Evolutionary conservation across 2,888 invertebrate species (phyloP).

Genomic region (Electrophaes corylata): DNA sequence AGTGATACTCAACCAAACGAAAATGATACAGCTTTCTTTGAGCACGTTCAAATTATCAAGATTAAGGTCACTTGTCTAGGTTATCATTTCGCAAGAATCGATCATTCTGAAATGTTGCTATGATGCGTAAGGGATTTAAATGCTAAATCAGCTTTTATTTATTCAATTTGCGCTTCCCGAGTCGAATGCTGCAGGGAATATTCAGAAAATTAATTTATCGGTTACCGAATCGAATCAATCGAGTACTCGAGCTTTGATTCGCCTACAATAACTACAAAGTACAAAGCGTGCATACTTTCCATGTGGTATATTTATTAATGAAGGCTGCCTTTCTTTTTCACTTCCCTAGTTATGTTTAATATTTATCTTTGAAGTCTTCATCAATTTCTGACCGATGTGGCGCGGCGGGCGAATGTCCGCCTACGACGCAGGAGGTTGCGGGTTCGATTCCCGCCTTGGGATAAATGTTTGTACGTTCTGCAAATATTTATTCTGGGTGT

Average conservation of each 20-base stretch:
- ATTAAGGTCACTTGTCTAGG: slow-evolving; percentile 1
- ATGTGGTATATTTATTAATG: background rate
- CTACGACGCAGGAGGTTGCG: too few relatives aligned
- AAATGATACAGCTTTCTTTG: slow-evolving; percentile 5
- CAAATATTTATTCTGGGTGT: too few relatives aligned
- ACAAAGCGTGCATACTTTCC: background rate
- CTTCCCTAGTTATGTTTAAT: background rate
- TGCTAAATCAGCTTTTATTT: slow-evolving; percentile 19
- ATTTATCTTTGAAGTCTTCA: background rate
- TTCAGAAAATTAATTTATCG: slow-evolving; percentile 18
- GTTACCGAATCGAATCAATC: slow-evolving; percentile 9
- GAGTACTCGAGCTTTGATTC: slow-evolving; percentile 22
- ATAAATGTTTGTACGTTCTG: too few relatives aligned
- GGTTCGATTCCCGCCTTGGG: too few relatives aligned
- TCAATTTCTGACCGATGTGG: too few relatives aligned
- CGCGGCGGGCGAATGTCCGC: too few relatives aligned
- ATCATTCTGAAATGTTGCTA: background rate
- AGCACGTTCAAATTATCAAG: slow-evolving; percentile 16
- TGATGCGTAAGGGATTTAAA: background rate
- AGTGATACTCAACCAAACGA: background rate
- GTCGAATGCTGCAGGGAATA: slow-evolving; percentile 16
- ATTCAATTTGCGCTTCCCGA: slow-evolving; percentile 16
- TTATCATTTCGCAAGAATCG: background rate
- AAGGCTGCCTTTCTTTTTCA: background rate
- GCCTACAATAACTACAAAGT: background rate